Evolutionary conservation across 1,140 invertebrate genomes (phyloP).

Genomic region (Nasonia giraulti): DNA sequence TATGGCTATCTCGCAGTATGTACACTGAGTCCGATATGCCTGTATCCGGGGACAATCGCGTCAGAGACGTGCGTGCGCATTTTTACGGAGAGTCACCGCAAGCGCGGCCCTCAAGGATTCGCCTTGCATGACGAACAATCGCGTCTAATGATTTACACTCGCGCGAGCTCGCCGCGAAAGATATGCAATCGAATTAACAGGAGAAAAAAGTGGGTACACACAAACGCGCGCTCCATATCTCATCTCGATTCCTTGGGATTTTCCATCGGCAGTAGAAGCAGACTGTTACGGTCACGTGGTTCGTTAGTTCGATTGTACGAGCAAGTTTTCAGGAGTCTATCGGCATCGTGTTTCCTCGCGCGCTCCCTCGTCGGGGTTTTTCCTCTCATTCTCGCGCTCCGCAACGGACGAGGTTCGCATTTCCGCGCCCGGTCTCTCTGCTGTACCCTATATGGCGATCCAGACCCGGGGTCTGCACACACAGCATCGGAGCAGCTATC

Average conservation of each 20-base stretch:
- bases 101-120: too few relatives aligned
- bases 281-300: conserved; percentile 21
- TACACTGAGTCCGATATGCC: too few relatives aligned
- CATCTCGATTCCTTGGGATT: neutral
- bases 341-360: neutral
- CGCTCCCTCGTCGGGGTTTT: neutral
- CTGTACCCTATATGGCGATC: neutral
- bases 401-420: conserved; percentile 29
- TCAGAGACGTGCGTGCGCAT: neutral
- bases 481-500: neutral
- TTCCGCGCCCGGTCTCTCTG: neutral
- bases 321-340: conserved; percentile 38
- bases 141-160: neutral
- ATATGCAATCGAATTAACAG: neutral
- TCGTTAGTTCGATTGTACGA: conserved; percentile 42
- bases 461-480: neutral
- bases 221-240: neutral
- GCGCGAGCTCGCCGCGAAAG: neutral
- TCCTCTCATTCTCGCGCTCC: conserved; percentile 19
- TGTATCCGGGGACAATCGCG: neutral
- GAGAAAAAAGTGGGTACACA: neutral
- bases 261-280: neutral
- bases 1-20: neutral
- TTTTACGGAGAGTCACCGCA: too few relatives aligned
- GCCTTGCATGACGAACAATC: neutral